Conservation (phyloP, 2,113 vertebrate genomes). For the Solenodon paradoxus region DNA sequence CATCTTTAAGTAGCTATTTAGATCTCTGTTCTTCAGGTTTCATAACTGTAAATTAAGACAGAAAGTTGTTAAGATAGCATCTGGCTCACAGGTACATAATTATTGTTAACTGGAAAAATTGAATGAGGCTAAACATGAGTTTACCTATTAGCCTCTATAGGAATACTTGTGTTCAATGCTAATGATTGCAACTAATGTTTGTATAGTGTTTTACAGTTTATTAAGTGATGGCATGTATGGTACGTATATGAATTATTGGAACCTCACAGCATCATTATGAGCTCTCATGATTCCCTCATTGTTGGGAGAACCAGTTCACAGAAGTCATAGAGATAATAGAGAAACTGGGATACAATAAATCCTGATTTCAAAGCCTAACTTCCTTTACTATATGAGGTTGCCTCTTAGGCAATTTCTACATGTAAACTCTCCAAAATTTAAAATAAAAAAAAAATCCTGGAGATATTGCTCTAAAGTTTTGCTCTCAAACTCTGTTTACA, state of each 20-base stretch:
- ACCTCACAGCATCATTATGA: not conserved
- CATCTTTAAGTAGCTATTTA: not conserved
- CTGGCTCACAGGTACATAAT: not conserved
- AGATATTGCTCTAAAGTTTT: not conserved
- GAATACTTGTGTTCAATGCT: not conserved
- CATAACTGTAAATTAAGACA: not conserved
- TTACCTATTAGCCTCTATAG: not conserved
- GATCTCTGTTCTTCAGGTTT: not conserved
- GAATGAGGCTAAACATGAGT: not conserved
- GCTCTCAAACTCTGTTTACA: not conserved
- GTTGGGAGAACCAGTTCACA: not conserved
- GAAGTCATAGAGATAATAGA: not conserved
- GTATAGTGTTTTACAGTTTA: not conserved
- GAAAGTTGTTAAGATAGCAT: not conserved
- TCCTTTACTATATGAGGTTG: not conserved
- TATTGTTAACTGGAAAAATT: not conserved
- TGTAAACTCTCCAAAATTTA: not conserved
- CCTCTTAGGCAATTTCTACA: not conserved
- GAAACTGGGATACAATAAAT: not conserved
- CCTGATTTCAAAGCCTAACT: not conserved
- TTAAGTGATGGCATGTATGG: not conserved
- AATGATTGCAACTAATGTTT: not conserved
- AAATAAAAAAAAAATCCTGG: not conserved
- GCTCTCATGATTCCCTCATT: not conserved
- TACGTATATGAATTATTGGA: not conserved